phyloP scores from a whole-genome alignment of 1,140 invertebrate genomes.

The Caenorhabditis inopinata region DNA sequence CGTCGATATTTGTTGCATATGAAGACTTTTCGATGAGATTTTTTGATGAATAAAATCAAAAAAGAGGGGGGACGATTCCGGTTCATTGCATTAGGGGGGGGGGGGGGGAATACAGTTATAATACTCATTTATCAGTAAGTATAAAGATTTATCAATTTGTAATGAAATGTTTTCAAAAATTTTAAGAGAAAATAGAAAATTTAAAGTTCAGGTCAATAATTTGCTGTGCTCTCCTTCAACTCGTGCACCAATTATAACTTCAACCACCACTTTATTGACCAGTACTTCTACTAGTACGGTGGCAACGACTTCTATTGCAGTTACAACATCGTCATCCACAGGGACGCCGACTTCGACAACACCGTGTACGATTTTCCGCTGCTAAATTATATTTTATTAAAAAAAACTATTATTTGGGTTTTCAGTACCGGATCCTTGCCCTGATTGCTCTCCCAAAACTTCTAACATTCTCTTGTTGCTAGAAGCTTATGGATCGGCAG shows the following conservation, averaged over 20 bases:
- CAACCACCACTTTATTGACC: not conserved
- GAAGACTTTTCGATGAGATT: no score
- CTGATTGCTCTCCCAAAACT: conserved; percentile 10
- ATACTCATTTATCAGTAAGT: no score
- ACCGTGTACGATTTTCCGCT: not conserved
- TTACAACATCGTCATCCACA: no score
- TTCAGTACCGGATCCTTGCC: not conserved
- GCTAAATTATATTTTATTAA: not conserved
- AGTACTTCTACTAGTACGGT: not conserved
- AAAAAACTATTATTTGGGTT: not conserved
- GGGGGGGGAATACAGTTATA: no score
- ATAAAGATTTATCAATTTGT: not conserved
- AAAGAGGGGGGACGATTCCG: no score
- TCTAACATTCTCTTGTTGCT: not conserved
- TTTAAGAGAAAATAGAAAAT: not conserved
- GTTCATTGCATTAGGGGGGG: no score
- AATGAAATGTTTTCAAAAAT: not conserved
- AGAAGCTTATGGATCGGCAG: not conserved
- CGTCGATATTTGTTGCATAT: no score
- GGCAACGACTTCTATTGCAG: not conserved
- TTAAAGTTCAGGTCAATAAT: not conserved
- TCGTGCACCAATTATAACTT: not conserved
- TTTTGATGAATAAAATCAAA: no score
- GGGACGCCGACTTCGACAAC: not conserved
- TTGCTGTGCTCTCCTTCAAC: not conserved